Evolutionary conservation across 2,888 invertebrate genomes (phyloP).

Genomic region (Choristoneura rosaceana): DNA sequence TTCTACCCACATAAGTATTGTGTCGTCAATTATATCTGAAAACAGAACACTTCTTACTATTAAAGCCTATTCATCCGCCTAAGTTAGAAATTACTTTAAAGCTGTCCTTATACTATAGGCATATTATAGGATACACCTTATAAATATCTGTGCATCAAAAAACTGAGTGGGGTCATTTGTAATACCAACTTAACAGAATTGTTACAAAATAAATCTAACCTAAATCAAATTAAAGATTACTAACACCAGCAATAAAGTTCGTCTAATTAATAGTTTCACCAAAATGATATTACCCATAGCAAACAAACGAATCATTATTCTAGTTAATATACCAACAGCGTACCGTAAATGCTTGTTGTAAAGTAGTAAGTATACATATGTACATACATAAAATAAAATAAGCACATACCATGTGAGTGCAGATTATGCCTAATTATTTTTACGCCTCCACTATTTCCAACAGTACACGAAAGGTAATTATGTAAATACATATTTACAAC

Average conservation of each 20-base stretch:
- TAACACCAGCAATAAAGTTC: too few relatives aligned
- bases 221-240: too few relatives aligned
- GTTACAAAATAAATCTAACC: too few relatives aligned
- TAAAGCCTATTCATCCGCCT: not conserved
- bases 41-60: too few relatives aligned
- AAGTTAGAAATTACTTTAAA: not conserved
- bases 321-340: too few relatives aligned
- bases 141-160: not conserved
- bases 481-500: not conserved
- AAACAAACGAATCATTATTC: too few relatives aligned
- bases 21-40: too few relatives aligned
- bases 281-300: too few relatives aligned
- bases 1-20: too few relatives aligned
- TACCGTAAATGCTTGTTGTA: too few relatives aligned
- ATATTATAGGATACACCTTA: not conserved
- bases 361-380: not conserved
- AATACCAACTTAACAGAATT: too few relatives aligned
- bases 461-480: not conserved
- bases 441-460: not conserved
- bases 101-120: not conserved
- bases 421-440: conserved; percentile 2
- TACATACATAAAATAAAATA: not conserved
- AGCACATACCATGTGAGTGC: not conserved
- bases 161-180: not conserved
- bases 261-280: too few relatives aligned